Conservation (phyloP, 2,113 vertebrate genomes). For the Arvicanthis niloticus region DNA sequence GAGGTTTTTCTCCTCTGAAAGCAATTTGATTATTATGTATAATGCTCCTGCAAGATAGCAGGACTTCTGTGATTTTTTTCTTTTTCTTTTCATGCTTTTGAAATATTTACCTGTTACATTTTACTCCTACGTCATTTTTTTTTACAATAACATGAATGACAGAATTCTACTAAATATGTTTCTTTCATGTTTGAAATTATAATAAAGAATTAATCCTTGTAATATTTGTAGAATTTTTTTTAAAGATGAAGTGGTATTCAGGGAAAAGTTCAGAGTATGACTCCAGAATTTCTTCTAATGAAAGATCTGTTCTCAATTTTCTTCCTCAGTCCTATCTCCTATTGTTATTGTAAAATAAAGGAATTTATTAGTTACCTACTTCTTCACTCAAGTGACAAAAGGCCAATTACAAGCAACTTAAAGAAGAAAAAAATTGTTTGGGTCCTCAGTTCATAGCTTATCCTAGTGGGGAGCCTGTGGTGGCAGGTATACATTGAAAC, state of each 20-base stretch:
- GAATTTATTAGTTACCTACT: not conserved
- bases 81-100: not conserved
- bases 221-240: not conserved
- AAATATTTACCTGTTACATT: slow-evolving; percentile 39
- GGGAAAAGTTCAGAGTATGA: not conserved
- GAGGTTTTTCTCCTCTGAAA: not conserved
- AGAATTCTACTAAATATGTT: not conserved
- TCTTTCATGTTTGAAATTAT: not conserved
- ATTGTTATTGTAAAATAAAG: not conserved
- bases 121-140: not conserved
- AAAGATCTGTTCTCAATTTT: not conserved
- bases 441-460: not conserved
- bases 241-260: not conserved
- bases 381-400: not conserved
- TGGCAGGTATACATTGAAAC: not conserved
- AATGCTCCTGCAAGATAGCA: not conserved
- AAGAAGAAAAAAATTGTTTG: not conserved
- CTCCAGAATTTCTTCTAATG: not conserved
- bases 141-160: not conserved
- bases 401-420: not conserved
- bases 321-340: not conserved
- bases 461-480: no score
- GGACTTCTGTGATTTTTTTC: not conserved
- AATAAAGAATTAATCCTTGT: not conserved
- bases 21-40: not conserved